These are phyloP conservation scores for Bactericera cockerelli DNA, from an alignment of 1,140 invertebrate species.

Conservation along the genomic window DNA sequence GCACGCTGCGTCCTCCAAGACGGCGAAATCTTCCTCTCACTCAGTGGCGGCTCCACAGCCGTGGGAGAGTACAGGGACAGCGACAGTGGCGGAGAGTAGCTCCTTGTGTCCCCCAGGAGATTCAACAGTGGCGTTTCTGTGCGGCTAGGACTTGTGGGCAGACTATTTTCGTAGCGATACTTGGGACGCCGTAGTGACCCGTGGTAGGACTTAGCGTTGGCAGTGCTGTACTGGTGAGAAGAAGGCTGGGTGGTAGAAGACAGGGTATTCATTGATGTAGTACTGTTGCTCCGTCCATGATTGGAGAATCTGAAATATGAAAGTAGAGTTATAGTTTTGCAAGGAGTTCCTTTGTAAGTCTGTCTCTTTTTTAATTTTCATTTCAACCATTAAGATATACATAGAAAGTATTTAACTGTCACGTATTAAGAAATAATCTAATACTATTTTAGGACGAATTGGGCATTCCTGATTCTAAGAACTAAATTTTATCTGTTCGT, in stretches of 20 bases:
- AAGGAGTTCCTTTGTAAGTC: too few species aligned
- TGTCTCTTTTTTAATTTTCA: too few species aligned
- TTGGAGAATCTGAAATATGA: not conserved
- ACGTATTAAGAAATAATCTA: too few species aligned
- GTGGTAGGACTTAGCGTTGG: not conserved
- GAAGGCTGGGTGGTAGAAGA: not conserved
- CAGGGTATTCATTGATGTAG: not conserved
- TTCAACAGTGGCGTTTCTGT: not conserved
- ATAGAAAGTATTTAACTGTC: too few species aligned
- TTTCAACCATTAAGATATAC: too few species aligned
- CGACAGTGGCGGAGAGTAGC: not conserved
- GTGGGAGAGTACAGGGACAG: not conserved
- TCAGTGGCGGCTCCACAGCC: too few species aligned
- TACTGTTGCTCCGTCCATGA: not conserved
- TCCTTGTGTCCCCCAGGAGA: not conserved
- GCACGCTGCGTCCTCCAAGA: conserved; percentile 22
- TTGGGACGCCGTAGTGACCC: not conserved
- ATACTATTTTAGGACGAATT: too few species aligned
- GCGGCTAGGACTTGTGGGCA: not conserved
- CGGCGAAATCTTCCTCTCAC: not conserved
- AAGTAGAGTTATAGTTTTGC: too few species aligned
- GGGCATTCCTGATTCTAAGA: too few species aligned
- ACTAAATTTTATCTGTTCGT: too few species aligned
- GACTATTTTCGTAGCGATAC: conserved; percentile 5
- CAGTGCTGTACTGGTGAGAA: not conserved